phyloP scores from a whole-genome alignment of 1,140 invertebrate species.

The Apis laboriosa region DNA sequence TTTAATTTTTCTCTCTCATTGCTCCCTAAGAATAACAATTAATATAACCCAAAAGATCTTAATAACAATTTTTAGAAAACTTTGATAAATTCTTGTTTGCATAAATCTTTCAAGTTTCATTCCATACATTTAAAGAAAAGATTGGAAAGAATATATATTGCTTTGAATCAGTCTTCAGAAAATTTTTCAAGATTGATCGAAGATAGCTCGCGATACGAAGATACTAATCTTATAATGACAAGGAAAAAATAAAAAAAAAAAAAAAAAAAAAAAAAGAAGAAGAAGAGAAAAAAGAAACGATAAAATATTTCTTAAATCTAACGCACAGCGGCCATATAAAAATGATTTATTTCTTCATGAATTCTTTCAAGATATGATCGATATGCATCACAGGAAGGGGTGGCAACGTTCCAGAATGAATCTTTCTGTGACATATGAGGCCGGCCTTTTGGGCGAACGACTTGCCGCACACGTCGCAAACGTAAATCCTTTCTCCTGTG shows the following conservation, averaged over 20 bases:
- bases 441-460: conserved; percentile 86
- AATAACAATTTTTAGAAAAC: too few species aligned
- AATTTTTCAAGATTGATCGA: too few species aligned
- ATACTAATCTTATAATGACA: too few species aligned
- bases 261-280: background rate
- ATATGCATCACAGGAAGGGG: conserved; percentile 75
- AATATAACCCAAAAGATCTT: too few species aligned
- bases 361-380: conserved; percentile 76
- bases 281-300: background rate
- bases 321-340: background rate
- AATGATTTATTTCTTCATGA: conserved; percentile 59
- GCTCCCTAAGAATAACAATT: too few species aligned
- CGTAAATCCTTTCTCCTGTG: conserved; percentile 90
- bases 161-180: too few species aligned
- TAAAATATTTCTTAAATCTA: background rate
- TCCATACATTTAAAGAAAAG: too few species aligned
- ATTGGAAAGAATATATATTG: too few species aligned
- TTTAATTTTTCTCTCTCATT: too few species aligned
- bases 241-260: background rate
- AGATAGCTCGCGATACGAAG: too few species aligned
- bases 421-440: conserved; percentile 84
- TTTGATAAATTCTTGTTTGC: too few species aligned
- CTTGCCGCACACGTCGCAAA: conserved; percentile 91
- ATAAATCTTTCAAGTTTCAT: too few species aligned
- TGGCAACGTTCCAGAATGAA: conserved; percentile 79